These are phyloP conservation scores for Drosophila cognata DNA, from an alignment of 2,888 invertebrate species.

Conservation along the genomic window DNA sequence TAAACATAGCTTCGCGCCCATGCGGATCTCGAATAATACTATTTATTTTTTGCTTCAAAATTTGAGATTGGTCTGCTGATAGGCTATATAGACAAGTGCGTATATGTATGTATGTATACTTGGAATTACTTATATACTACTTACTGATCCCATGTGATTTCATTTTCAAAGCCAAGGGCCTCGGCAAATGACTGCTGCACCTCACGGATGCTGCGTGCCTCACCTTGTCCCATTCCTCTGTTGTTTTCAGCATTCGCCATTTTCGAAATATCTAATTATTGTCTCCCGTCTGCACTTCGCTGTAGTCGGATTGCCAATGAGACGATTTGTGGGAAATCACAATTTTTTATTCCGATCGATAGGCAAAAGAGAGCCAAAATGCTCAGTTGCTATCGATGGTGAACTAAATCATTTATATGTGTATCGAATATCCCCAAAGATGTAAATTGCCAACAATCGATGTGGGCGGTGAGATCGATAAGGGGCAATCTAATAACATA, in stretches of 20 bases:
- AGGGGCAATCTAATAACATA: neutral
- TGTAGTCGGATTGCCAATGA: neutral
- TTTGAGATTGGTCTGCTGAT: slow-evolving; percentile 35
- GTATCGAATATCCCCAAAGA: slow-evolving; percentile 22
- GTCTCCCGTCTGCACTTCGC: neutral
- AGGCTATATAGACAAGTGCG: slow-evolving; percentile 51
- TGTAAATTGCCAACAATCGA: slow-evolving; percentile 2
- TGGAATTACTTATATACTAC: slow-evolving; percentile 14
- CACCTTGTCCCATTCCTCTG: neutral
- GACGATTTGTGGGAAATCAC: neutral
- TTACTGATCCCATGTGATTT: slow-evolving; percentile 76
- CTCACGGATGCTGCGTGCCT: slow-evolving; percentile 43
- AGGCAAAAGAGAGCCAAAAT: neutral
- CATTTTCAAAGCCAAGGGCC: slow-evolving; percentile 62
- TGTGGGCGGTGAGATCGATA: slow-evolving; percentile 4
- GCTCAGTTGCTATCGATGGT: slow-evolving; percentile 4
- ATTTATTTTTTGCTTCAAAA: slow-evolving; percentile 62
- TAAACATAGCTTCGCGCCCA: slow-evolving; percentile 61
- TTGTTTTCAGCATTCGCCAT: slow-evolving; percentile 23
- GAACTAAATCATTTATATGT: neutral
- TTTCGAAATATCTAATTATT: neutral
- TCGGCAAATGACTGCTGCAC: slow-evolving; percentile 77
- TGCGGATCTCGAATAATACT: slow-evolving; percentile 64
- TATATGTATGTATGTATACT: neutral
- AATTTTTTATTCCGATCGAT: slow-evolving; percentile 4